Conservation (phyloP, 2,888 invertebrate species). For the Acanthococcus lagerstroemiae region DNA sequence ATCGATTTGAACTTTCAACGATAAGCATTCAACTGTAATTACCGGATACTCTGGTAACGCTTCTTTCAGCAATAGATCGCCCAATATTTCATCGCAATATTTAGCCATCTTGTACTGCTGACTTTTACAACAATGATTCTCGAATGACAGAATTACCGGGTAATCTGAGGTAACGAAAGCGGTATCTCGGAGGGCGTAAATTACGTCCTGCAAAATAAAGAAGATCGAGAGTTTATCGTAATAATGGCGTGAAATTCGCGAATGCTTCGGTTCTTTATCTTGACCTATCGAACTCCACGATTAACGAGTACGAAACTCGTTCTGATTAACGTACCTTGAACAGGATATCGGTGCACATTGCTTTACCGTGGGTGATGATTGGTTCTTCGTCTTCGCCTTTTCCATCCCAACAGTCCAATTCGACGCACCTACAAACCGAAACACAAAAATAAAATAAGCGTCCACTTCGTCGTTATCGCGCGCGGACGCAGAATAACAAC, state of each 20-base stretch:
- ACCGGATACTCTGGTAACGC: slow-evolving; percentile 78
- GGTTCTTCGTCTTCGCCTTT: slow-evolving; percentile 97
- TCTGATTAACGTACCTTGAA: slow-evolving; percentile 62
- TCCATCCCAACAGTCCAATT: slow-evolving; percentile 98
- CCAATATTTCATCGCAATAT: slow-evolving; percentile 96
- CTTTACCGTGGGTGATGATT: slow-evolving; percentile 98
- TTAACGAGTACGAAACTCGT: no score
- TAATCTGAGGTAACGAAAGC: slow-evolving; percentile 97
- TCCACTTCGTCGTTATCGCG: no score
- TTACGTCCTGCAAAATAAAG: slow-evolving; percentile 59
- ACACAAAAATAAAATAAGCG: no score
- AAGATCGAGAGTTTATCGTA: no score
- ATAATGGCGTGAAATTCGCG: no score
- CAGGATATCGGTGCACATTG: slow-evolving; percentile 98
- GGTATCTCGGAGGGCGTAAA: slow-evolving; percentile 92
- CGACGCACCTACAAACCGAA: slow-evolving; percentile 65
- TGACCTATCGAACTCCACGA: no score
- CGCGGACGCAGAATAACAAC: no score
- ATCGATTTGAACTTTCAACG: no score
- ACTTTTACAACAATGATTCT: slow-evolving; percentile 96
- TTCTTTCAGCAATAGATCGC: slow-evolving; percentile 82
- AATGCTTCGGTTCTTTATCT: no score
- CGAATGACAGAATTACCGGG: slow-evolving; percentile 95
- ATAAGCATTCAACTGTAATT: slow-evolving; percentile 40
- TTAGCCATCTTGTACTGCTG: slow-evolving; percentile 98